These are phyloP conservation scores for Escarpia spicata DNA, from an alignment of 2,888 invertebrate species.

Conservation along the genomic window DNA sequence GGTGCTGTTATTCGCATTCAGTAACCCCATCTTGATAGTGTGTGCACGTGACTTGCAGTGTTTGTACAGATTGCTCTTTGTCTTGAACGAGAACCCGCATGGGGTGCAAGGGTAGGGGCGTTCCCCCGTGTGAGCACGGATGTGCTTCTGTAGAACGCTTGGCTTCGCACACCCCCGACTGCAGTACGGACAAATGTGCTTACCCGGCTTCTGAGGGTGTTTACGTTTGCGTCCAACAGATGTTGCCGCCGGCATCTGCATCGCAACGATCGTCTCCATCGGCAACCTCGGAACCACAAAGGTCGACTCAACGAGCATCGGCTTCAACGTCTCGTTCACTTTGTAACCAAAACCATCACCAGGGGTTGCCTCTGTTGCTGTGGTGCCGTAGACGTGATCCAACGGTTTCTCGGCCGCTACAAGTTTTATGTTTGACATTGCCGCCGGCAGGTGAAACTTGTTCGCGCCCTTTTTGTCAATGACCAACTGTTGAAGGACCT, in stretches of 20 bases:
- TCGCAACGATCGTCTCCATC: neutral
- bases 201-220: constrained; percentile 68
- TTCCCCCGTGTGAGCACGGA: constrained; percentile 92
- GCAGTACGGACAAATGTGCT: constrained; percentile 88
- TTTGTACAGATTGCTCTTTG: constrained; percentile 91
- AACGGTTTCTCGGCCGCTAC: constrained; percentile 42
- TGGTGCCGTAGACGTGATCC: constrained; percentile 37
- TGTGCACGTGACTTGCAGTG: constrained; percentile 74
- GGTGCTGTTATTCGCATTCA: neutral
- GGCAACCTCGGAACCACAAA: neutral
- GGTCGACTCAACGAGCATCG: too few species aligned
- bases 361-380: constrained; percentile 27
- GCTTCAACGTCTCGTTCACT: neutral
- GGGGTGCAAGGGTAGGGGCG: constrained; percentile 88
- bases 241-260: neutral
- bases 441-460: constrained; percentile 40
- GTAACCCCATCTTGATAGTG: constrained; percentile 38
- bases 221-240: constrained; percentile 47
- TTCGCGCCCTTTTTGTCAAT: neutral
- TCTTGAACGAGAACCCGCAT: constrained; percentile 93
- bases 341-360: neutral
- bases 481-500: neutral
- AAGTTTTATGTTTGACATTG: constrained; percentile 43
- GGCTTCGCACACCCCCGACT: constrained; percentile 90
- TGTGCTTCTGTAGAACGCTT: constrained; percentile 92